Evolutionary conservation across 2,888 invertebrate species (phyloP).

Genomic region (Drosophila mettleri): DNA sequence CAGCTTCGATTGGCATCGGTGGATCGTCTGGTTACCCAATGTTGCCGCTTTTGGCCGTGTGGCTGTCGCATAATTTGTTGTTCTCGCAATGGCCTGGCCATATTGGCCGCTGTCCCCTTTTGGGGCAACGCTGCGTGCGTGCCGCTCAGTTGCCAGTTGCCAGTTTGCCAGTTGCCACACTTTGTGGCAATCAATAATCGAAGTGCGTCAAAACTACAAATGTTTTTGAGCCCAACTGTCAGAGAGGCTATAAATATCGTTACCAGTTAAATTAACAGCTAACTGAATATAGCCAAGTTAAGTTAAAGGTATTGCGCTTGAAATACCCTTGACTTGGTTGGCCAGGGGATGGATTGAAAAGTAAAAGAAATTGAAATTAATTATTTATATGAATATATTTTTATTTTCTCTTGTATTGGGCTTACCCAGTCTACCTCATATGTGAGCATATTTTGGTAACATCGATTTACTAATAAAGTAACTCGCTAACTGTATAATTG

Average conservation of each 20-base stretch:
- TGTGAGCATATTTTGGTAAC: too few species aligned
- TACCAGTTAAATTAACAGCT: conserved; percentile 12
- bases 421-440: too few species aligned
- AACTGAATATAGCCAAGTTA: background rate
- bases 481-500: too few species aligned
- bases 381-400: background rate
- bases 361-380: background rate
- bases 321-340: conserved; percentile 9
- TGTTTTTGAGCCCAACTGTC: conserved; percentile 57
- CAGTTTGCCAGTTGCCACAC: conserved; percentile 77
- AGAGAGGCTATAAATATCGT: conserved; percentile 35
- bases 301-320: background rate
- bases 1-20: conserved; percentile 3
- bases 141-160: conserved; percentile 68
- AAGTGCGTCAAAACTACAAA: conserved; percentile 75
- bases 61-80: conserved; percentile 70
- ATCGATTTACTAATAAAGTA: too few species aligned
- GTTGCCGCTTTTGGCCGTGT: conserved; percentile 59
- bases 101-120: conserved; percentile 54
- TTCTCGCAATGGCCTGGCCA: conserved; percentile 66
- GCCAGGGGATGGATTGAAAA: background rate
- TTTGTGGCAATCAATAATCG: conserved; percentile 78
- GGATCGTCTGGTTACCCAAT: conserved; percentile 62
- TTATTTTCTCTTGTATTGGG: background rate
- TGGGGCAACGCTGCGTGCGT: conserved; percentile 57